Conservation (phyloP, 1,140 invertebrate genomes). For the Drosophila ambigua region DNA sequence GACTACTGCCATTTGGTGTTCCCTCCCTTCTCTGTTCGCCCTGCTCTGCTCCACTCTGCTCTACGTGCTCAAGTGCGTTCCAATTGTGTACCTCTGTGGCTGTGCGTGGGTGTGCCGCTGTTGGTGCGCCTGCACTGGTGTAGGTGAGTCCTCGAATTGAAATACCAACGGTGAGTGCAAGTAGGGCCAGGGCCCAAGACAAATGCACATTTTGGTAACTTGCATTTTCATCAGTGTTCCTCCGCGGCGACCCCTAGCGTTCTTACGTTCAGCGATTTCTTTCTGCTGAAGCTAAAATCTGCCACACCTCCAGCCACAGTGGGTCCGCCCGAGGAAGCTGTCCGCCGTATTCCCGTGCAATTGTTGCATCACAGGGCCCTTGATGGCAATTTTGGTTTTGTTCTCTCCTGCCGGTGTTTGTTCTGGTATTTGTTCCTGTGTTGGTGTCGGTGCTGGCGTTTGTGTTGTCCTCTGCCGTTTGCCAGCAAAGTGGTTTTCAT, state of each 20-base stretch:
- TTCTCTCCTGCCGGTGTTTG: neutral
- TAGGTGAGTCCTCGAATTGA: conserved; percentile 50
- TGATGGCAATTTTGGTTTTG: conserved; percentile 51
- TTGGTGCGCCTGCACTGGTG: neutral
- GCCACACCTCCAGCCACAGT: too few relatives aligned
- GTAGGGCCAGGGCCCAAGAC: conserved; percentile 52
- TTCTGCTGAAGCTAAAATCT: too few relatives aligned
- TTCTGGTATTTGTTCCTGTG: conserved; percentile 5
- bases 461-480: neutral
- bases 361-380: conserved; percentile 41
- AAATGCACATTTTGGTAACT: conserved; percentile 70
- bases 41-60: neutral
- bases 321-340: too few relatives aligned
- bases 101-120: conserved; percentile 11
- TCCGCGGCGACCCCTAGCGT: neutral
- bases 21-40: conserved; percentile 31
- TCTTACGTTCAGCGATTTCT: neutral
- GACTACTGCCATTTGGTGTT: conserved; percentile 29
- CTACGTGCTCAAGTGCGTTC: conserved; percentile 58
- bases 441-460: conserved; percentile 12
- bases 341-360: conserved; percentile 10
- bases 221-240: conserved; percentile 60
- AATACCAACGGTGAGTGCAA: conserved; percentile 43
- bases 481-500: conserved; percentile 69
- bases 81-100: conserved; percentile 37